Evolutionary conservation across 1,140 invertebrate species (phyloP).

Genomic region (Eurosta solidaginis): DNA sequence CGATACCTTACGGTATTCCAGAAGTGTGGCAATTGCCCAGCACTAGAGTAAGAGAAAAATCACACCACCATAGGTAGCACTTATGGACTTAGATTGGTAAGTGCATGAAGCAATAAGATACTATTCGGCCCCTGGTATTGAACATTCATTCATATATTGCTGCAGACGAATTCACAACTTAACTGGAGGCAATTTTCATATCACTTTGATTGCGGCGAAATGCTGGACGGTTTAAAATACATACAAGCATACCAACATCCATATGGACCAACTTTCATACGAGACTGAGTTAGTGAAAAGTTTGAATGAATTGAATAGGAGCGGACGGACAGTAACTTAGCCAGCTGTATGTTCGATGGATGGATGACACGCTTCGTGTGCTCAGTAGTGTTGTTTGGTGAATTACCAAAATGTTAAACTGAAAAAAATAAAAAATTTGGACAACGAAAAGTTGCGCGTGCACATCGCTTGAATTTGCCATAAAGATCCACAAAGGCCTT

Average conservation of each 20-base stretch:
- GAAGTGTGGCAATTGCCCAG: no score
- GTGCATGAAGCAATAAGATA: no score
- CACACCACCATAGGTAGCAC: no score
- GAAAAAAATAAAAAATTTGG: not conserved
- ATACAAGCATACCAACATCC: not conserved
- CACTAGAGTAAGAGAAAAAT: no score
- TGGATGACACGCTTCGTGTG: conserved; percentile 33
- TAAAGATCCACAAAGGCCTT: not conserved
- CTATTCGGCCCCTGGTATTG: conserved; percentile 33
- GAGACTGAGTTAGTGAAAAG: not conserved
- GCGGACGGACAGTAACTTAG: not conserved
- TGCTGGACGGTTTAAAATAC: conserved; percentile 38
- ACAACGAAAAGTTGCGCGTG: not conserved
- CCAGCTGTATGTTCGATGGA: conserved; percentile 29
- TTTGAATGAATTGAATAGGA: conserved; percentile 19
- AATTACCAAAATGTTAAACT: conserved; percentile 12
- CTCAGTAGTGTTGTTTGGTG: conserved; percentile 14
- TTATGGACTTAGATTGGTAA: no score
- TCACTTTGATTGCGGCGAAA: conserved; percentile 54
- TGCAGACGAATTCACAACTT: not conserved
- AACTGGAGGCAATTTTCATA: conserved; percentile 52
- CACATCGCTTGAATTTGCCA: conserved; percentile 13
- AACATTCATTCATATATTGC: not conserved
- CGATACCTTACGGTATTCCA: no score
- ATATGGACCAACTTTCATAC: not conserved